Conservation (phyloP, 2,113 vertebrate species). For the Acanthochromis polyacanthus region DNA sequence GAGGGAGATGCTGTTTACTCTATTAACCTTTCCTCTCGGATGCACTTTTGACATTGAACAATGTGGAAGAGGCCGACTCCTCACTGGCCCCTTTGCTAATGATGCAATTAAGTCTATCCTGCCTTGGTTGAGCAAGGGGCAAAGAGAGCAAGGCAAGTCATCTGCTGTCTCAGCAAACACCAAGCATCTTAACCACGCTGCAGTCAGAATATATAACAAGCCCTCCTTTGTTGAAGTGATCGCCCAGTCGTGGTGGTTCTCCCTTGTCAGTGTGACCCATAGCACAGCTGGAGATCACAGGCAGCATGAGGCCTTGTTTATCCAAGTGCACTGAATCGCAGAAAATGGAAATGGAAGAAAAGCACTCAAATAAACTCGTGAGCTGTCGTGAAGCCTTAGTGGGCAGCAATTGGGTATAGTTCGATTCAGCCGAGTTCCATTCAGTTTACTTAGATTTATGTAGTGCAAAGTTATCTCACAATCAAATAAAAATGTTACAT, state of each 20-base stretch:
- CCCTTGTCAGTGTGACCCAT: conserved; percentile 41
- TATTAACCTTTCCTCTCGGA: conserved; percentile 82
- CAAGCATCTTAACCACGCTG: conserved; percentile 53
- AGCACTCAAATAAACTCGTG: conserved; percentile 16
- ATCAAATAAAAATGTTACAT: background rate
- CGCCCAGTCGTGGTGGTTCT: conserved; percentile 37
- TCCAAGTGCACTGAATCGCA: conserved; percentile 34
- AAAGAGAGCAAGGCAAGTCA: conserved; percentile 69
- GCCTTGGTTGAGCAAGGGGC: conserved; percentile 69
- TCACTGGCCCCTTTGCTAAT: conserved; percentile 81
- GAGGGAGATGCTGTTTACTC: conserved; percentile 73
- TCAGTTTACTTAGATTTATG: too few species aligned
- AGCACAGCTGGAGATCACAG: conserved; percentile 56
- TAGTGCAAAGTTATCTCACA: too few species aligned
- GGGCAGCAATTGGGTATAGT: background rate
- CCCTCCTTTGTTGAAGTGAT: conserved; percentile 38
- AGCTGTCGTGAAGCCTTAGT: conserved; percentile 12
- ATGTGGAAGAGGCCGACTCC: conserved; percentile 75
- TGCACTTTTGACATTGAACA: conserved; percentile 83
- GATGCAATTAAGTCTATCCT: conserved; percentile 84
- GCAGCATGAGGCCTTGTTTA: conserved; percentile 37
- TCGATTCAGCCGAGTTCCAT: too few species aligned
- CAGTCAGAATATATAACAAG: conserved; percentile 67
- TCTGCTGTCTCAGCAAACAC: conserved; percentile 84
- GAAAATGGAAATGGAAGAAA: conserved; percentile 47